These are phyloP conservation scores for Oeneis ivallda DNA, from an alignment of 2,888 invertebrate species.

Conservation along the genomic window DNA sequence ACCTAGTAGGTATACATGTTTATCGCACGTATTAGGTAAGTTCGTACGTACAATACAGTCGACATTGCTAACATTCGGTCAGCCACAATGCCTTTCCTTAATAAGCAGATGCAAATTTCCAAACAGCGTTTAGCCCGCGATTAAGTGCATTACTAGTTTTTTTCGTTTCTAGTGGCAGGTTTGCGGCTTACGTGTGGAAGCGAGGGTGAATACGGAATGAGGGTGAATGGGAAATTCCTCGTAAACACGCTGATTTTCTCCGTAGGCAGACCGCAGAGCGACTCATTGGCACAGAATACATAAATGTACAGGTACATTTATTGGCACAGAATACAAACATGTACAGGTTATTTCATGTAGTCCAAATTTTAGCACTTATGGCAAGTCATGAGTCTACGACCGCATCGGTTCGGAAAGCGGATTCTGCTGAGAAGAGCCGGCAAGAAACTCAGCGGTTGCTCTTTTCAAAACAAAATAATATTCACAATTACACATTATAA, in stretches of 20 bases:
- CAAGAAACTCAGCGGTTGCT: no score
- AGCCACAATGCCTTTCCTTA: not conserved
- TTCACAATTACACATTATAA: no score
- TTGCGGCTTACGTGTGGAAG: constrained; percentile 31
- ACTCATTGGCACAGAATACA: constrained; percentile 19
- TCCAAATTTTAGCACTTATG: no score
- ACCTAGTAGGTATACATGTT: no score
- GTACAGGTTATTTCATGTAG: no score
- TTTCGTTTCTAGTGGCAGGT: constrained; percentile 17
- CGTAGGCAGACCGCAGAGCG: constrained; percentile 20
- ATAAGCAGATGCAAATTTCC: constrained; percentile 13
- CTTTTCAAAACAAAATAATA: no score
- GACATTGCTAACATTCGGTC: not conserved
- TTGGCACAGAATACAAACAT: no score
- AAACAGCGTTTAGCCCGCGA: constrained; percentile 14
- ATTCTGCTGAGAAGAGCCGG: no score
- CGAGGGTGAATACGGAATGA: constrained; percentile 36
- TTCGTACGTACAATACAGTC: not conserved
- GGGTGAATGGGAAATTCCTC: constrained; percentile 19
- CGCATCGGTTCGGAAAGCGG: no score
- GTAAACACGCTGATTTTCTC: constrained; percentile 23
- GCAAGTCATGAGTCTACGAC: no score
- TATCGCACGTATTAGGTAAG: no score
- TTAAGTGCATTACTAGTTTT: constrained; percentile 24
- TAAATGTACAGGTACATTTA: no score